Evolutionary conservation across 1,140 invertebrate genomes (phyloP), one percentile per base, ranked within the genome.

Genomic region (Phthorimaea operculella): DNA sequence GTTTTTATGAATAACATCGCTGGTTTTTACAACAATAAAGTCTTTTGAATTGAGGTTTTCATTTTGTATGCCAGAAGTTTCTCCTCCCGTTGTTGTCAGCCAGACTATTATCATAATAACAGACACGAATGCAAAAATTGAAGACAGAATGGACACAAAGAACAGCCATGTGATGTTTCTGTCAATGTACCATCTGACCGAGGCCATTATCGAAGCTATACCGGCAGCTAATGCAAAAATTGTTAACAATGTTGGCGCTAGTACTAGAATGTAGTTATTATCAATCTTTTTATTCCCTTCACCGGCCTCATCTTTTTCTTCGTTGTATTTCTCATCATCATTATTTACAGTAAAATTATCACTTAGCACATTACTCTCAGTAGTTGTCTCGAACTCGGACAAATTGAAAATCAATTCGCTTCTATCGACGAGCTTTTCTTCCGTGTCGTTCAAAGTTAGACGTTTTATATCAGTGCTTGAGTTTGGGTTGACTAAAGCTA

Each of bases 181-280:
- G 62, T 91, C 90, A 28, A 90, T 86, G 72, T 91, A 91, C 90
- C 90, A 91, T 54, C 83, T 72, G 33, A 88, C 86, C 63, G 89
- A 90, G 6, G 90, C 89, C 36, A 90, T 67, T 2, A 90, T 75
- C 1, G 88, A 88, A 0, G 88, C 81, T 9, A 87, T 59, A 4
- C 88, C 87, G 1, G 89, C 85, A 0, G 85, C 75, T 47, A 89
- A 62, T 15, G 87, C 87, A 18, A 87, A 87, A 9, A 86, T 54
- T 0, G 85, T 86, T 11, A 90, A 63, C 14, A 89, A 60, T 59
- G 63, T 73, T 0, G 87, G 85, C 4, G 83, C 79, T 52, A 87
- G 21, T 10, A 85, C 72, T 52, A 79, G 63, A 51, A 84, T 69
- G 34, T 73, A 74, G 3, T 60, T 60, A 36, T 14, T 60, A 28